phyloP scores from a whole-genome alignment of 2,113 vertebrate species.

The Mesocricetus auratus region DNA sequence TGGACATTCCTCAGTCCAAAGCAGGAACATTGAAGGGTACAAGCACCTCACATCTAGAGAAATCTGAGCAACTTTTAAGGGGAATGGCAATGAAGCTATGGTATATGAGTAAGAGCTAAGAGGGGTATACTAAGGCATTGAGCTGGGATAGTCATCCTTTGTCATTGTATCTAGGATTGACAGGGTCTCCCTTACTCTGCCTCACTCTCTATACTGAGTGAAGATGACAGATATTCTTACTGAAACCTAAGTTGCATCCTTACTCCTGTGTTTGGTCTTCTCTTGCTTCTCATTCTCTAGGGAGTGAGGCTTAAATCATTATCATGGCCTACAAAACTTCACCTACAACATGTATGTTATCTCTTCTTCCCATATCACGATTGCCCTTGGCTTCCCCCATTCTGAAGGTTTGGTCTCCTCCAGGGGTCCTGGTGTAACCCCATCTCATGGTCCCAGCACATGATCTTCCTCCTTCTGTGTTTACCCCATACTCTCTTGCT shows the following conservation, averaged over 20 bases:
- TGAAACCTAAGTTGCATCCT: not conserved
- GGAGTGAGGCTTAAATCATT: not conserved
- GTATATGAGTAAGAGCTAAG: not conserved
- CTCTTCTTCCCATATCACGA: too few species aligned
- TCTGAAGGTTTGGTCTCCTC: too few species aligned
- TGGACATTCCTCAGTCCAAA: not conserved
- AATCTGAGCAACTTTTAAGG: not conserved
- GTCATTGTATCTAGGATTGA: not conserved
- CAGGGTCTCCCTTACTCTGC: not conserved
- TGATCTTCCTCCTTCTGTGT: not conserved
- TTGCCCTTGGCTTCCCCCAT: not conserved
- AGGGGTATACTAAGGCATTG: not conserved
- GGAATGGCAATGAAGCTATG: not conserved
- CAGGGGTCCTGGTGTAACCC: not conserved
- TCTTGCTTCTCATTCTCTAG: not conserved
- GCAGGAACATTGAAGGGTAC: not conserved
- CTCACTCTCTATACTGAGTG: not conserved
- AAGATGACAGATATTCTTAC: not conserved
- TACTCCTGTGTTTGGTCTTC: not conserved
- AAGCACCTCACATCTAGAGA: not conserved
- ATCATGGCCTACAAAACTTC: not conserved
- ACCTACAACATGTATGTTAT: fast-evolving
- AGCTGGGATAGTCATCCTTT: not conserved
- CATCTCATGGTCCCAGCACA: not conserved
- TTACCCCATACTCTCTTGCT: too few species aligned